phyloP scores from a whole-genome alignment of 1,140 invertebrate genomes.

The Caerostris darwini region DNA sequence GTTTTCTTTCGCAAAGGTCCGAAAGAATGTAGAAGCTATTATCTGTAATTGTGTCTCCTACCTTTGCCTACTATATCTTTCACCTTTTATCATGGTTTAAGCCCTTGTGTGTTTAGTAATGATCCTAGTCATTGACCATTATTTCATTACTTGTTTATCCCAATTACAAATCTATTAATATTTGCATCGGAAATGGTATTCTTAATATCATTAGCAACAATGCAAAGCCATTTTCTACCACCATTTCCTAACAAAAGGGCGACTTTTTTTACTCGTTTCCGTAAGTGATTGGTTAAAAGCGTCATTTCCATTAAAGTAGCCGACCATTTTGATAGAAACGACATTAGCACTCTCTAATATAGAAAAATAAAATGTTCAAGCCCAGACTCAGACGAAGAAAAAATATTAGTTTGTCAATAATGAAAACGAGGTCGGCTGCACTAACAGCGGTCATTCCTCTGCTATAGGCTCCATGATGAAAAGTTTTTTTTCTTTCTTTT shows the following conservation, averaged over 20 bases:
- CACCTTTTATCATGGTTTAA: too few species aligned
- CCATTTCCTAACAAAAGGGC: not conserved
- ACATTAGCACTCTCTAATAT: not conserved
- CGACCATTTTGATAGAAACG: slow-evolving; percentile 15
- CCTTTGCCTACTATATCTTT: too few species aligned
- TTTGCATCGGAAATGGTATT: not conserved
- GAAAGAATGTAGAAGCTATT: too few species aligned
- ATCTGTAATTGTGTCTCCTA: too few species aligned
- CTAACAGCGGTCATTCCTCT: slow-evolving; percentile 13
- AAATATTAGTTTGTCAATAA: slow-evolving; percentile 5
- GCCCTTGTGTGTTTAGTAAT: too few species aligned
- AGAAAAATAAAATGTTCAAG: not conserved
- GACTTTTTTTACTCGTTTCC: not conserved
- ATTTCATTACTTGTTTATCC: not conserved
- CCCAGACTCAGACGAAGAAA: slow-evolving; percentile 7
- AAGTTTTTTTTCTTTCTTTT: not conserved
- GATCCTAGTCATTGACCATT: not conserved
- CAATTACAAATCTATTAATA: slow-evolving; percentile 23
- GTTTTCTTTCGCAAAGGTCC: too few species aligned
- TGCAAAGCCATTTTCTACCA: not conserved
- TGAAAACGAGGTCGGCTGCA: not conserved
- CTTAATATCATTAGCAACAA: not conserved
- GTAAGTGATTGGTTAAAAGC: not conserved
- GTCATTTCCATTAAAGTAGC: not conserved
- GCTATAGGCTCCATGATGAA: not conserved